A percentile compares a stretch with the other conserved stretches of the same genome.
Evolutionary conservation across 2,797 vertebrate genomes (phyloP).

Genomic region (Anguilla megastoma): DNA sequence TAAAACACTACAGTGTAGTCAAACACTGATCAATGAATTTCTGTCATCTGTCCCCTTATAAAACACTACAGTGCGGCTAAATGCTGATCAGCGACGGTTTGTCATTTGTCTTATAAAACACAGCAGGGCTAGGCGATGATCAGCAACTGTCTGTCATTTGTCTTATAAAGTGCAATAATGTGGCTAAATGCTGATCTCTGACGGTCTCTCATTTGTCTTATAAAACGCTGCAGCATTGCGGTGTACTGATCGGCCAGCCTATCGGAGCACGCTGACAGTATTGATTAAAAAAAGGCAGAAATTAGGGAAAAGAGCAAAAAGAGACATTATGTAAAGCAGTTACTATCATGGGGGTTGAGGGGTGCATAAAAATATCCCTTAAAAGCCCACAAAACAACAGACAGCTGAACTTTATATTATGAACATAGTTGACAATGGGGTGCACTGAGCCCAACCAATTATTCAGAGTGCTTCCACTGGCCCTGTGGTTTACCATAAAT

Average conservation of each 20-base stretch:
- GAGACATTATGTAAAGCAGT: background rate
- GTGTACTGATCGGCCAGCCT: background rate
- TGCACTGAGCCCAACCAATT: background rate
- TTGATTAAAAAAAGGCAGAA: background rate
- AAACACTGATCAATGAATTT: background rate
- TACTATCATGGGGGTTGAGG: background rate
- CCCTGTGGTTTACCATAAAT: background rate
- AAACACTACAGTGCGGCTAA: constrained; percentile 26
- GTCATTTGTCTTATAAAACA: constrained; percentile 17
- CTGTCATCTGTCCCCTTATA: background rate
- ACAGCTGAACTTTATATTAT: background rate
- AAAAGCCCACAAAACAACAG: background rate
- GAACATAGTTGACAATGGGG: constrained; percentile 1
- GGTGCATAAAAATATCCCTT: background rate
- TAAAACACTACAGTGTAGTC: constrained; percentile 29
- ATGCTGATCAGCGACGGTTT: constrained; percentile 22
- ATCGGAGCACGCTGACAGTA: background rate
- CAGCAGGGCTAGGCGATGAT: constrained; percentile 20
- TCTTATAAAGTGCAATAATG: background rate
- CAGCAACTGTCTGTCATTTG: constrained; percentile 23
- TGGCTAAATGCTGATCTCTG: background rate
- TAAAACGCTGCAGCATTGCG: background rate
- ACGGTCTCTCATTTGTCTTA: background rate
- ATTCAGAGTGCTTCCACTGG: background rate
- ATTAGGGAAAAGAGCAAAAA: background rate